Conservation (phyloP, 2,888 invertebrate species). For the Tanypteryx hageni region DNA sequence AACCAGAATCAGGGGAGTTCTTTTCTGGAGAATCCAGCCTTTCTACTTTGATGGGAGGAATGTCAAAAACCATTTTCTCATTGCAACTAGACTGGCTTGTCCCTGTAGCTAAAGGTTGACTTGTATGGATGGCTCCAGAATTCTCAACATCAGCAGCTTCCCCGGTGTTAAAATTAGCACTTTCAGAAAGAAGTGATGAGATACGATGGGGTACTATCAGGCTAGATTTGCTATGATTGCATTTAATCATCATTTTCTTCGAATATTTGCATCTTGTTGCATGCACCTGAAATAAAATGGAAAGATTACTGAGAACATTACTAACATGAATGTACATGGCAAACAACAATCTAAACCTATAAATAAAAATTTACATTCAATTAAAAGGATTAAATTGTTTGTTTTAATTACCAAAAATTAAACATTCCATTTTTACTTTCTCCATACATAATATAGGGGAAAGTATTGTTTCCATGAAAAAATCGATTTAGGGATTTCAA, state of each 20-base stretch:
- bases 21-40: not conserved
- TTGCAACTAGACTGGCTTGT: not conserved
- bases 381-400: no score
- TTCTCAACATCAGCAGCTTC: not conserved
- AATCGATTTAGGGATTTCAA: no score
- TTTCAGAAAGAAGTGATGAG: not conserved
- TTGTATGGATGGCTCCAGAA: not conserved
- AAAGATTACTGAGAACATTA: not conserved
- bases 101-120: no score
- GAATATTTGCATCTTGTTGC: not conserved
- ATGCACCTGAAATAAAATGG: not conserved
- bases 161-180: no score
- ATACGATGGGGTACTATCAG: not conserved
- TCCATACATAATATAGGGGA: no score
- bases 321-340: not conserved
- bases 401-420: not conserved
- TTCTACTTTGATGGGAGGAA: constrained; percentile 43
- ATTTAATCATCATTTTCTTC: not conserved
- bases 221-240: not conserved
- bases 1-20: not conserved
- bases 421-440: not conserved
- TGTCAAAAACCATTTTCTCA: constrained; percentile 32
- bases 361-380: not conserved
- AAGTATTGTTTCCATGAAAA: no score
- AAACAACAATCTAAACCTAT: not conserved